Base-by-base conservation (phyloP, 2,888 invertebrate species). In the Cenopis cana region DNA sequence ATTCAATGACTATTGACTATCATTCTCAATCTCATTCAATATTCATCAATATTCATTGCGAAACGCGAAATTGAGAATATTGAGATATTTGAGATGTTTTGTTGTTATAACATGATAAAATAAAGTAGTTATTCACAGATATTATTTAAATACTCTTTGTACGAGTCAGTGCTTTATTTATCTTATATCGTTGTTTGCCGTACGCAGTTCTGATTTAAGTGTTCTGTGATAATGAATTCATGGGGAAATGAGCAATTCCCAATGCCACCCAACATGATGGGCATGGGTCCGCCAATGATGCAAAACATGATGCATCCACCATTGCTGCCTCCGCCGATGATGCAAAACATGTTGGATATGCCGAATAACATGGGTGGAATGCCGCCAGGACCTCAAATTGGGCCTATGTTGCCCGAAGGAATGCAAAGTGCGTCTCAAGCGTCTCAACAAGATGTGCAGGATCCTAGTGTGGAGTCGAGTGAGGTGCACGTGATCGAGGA, bases 401-500 rank as follows among this genome's bases (percentile, higher is more conserved):
- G 71, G 4, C 71, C 71, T 20, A 49, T 61, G 46, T 12, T 71
- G 67, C 71, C 71, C 24, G 71, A 71, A 52, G 61, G 67, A 14
- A 67, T 71, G 60, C 61, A 61, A 46, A 33, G 41, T 33, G 17
- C 52, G 9, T 29, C 10, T 46, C 66, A 71, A 20, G 17, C 52
- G 9, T 29, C 10, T 46, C 66, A 71, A 20, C 70, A 59, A 18
- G 71, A 71, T 0, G 71, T 71, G 11, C 71, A 71, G 29, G 71
- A 71, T 41, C 71, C 71, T 0, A 71, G 67, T n/a, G 71, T 71
- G n/a, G 71, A 71, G 55, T 71, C 71, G 1, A 67, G 61, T 33
- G 67, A 67, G n/a, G 71, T 71, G 29, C 71, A 71, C n/a, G 29
- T 67, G 50, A 66, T 71, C 17, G 71, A 71, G 12, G 71, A 67